phyloP scores from a whole-genome alignment of 1,140 invertebrate species.

The Heliothis virescens region DNA sequence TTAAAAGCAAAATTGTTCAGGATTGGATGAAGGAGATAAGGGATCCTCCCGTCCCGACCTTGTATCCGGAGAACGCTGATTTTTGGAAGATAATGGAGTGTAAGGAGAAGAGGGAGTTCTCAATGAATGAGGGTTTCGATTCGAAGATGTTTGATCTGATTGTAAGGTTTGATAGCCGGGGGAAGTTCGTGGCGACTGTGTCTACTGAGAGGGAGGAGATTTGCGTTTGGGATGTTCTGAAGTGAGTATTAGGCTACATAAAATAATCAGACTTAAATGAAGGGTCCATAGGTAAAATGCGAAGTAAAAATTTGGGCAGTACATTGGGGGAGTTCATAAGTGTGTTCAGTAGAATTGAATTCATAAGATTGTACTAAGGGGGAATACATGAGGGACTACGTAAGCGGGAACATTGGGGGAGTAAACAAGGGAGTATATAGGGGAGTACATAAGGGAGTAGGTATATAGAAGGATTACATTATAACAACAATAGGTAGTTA shows the following conservation, averaged over 20 bases:
- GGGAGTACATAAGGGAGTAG: too few species aligned
- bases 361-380: too few species aligned
- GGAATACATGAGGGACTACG: too few species aligned
- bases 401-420: too few species aligned
- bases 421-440: too few species aligned
- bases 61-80: constrained; percentile 83
- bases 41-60: constrained; percentile 86
- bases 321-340: too few species aligned
- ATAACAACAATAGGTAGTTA: background rate
- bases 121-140: constrained; percentile 78
- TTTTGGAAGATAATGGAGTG: constrained; percentile 75
- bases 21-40: constrained; percentile 79
- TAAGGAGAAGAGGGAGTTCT: constrained; percentile 72
- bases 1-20: constrained; percentile 74
- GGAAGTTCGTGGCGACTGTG: constrained; percentile 90
- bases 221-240: constrained; percentile 91
- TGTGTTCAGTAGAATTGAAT: too few species aligned
- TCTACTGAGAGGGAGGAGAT: constrained; percentile 91
- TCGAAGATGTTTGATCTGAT: constrained; percentile 86
- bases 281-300: too few species aligned
- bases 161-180: constrained; percentile 86
- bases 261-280: too few species aligned
- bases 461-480: too few species aligned
- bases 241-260: constrained; percentile 78
- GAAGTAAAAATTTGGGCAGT: too few species aligned